These are phyloP conservation scores for Synanthedon tipuliformis DNA, from an alignment of 2,888 invertebrate genomes.

Conservation along the genomic window DNA sequence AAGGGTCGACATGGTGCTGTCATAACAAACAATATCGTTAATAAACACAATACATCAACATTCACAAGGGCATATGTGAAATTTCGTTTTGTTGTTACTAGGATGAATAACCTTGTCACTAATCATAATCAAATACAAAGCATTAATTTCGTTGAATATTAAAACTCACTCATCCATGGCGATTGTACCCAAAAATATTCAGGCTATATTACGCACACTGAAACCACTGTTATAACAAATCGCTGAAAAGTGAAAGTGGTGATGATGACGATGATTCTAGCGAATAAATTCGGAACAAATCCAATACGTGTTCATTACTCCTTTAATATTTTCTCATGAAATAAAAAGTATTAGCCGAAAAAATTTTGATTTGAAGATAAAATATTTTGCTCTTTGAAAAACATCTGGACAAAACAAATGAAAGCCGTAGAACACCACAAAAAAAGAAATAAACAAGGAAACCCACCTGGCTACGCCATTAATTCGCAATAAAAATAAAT, in stretches of 20 bases:
- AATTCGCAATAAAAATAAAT: conserved; percentile 52
- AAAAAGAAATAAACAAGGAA: conserved; percentile 68
- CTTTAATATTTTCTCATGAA: conserved; percentile 53
- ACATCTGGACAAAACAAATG: conserved; percentile 67
- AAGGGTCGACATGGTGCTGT: conserved; percentile 68
- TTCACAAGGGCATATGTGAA: conserved; percentile 20
- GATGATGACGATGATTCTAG: conserved; percentile 69
- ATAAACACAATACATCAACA: background rate
- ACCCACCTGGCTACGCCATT: conserved; percentile 71
- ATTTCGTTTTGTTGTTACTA: conserved; percentile 37
- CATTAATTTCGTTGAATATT: conserved; percentile 27
- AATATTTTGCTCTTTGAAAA: conserved; percentile 62
- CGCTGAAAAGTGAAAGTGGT: conserved; percentile 68
- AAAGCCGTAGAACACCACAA: conserved; percentile 61
- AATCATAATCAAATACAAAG: conserved; percentile 39
- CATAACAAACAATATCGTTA: conserved; percentile 17
- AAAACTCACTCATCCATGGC: conserved; percentile 69
- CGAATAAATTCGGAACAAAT: conserved; percentile 67
- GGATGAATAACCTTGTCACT: conserved; percentile 51
- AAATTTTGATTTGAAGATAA: conserved; percentile 63
- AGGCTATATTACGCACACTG: conserved; percentile 31
- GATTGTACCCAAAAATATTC: conserved; percentile 35
- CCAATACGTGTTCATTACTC: conserved; percentile 70
- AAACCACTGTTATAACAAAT: conserved; percentile 53
- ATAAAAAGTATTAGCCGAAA: conserved; percentile 55